Evolutionary conservation across 2,113 vertebrate genomes (phyloP).

Genomic region (Neolamprologus caudopunctatus): DNA sequence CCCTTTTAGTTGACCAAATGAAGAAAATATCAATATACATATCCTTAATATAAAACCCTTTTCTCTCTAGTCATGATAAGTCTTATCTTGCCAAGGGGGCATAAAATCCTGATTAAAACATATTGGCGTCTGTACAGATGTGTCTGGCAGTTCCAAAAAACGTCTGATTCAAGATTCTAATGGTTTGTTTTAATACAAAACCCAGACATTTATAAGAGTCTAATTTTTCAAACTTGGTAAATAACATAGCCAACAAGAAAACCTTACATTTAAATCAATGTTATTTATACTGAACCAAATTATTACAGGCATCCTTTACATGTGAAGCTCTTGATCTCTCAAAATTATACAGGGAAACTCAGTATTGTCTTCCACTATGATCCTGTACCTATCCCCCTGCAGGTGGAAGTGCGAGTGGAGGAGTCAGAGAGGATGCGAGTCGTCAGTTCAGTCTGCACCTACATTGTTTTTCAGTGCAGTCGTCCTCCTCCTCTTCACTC

Average conservation of each 20-base stretch:
- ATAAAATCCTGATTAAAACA: not conserved
- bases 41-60: not conserved
- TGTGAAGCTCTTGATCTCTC: not conserved
- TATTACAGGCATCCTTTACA: not conserved
- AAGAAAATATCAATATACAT: not conserved
- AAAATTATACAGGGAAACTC: not conserved
- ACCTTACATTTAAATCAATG: not conserved
- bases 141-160: not conserved
- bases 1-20: not conserved
- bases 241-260: not conserved
- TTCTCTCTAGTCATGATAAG: not conserved
- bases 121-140: not conserved
- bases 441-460: constrained; percentile 81
- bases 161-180: not conserved
- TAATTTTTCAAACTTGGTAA: not conserved
- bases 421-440: constrained; percentile 75
- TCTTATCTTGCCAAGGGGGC: not conserved
- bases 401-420: constrained; percentile 82
- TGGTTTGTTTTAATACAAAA: not conserved
- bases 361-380: not conserved
- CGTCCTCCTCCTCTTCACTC: constrained; percentile 89
- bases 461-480: constrained; percentile 89
- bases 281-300: not conserved
- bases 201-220: not conserved
- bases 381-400: not conserved